These are phyloP conservation scores for Apostichopus parvimensis DNA, from an alignment of 35 echinoderm and acorn worm species.

Conservation along the genomic window DNA sequence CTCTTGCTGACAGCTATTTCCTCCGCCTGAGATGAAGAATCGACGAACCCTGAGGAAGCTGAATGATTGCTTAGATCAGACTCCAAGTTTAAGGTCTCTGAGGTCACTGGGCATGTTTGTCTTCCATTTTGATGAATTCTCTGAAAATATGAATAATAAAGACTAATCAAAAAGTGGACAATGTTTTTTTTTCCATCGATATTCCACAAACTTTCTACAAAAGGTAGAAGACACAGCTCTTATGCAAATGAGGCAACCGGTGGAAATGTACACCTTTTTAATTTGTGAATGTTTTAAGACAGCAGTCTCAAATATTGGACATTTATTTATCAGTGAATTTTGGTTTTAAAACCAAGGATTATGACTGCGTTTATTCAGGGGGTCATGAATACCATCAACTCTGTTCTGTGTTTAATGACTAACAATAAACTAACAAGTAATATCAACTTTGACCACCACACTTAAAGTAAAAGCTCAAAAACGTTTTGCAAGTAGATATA, in stretches of 20 bases:
- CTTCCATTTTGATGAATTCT: slow-evolving; percentile 29
- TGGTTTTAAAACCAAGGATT: too few relatives aligned
- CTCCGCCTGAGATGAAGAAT: slow-evolving; percentile 24
- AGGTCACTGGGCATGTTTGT: background rate
- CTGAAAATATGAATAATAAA: slow-evolving; percentile 2
- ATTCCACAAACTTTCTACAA: too few relatives aligned
- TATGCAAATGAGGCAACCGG: too few relatives aligned
- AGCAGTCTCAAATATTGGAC: background rate
- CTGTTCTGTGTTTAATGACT: too few relatives aligned
- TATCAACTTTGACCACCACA: too few relatives aligned
- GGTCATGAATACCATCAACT: too few relatives aligned
- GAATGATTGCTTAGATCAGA: slow-evolving; percentile 56
- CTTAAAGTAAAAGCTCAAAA: too few relatives aligned
- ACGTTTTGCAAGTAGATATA: too few relatives aligned
- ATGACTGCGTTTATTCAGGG: too few relatives aligned
- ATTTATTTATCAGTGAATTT: too few relatives aligned
- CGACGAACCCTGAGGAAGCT: slow-evolving; percentile 54
- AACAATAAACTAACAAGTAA: too few relatives aligned
- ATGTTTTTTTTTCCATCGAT: background rate
- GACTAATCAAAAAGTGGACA: background rate
- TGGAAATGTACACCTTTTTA: background rate
- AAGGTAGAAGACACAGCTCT: too few relatives aligned
- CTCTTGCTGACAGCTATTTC: background rate
- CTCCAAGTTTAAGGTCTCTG: slow-evolving; percentile 22
- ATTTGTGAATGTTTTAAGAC: background rate